Percentiles rank a stretch among this genome's conserved stretches.
These are phyloP conservation scores for Corythornis cristatus DNA, from an alignment of 2,113 vertebrate species.

Conservation along the genomic window DNA sequence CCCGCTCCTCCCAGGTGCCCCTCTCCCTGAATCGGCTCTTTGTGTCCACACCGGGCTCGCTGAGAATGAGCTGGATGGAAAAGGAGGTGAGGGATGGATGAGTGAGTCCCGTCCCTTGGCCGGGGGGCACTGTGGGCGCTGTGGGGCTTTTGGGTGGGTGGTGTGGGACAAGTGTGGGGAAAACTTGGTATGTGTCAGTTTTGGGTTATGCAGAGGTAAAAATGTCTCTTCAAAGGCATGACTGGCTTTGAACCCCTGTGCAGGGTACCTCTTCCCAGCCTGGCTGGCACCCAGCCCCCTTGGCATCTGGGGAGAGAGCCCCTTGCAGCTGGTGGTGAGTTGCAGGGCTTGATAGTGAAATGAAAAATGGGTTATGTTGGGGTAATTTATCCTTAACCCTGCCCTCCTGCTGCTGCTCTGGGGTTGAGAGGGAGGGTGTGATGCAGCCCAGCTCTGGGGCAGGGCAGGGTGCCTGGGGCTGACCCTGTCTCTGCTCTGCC, in stretches of 20 bases:
- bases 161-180: not conserved
- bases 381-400: not conserved
- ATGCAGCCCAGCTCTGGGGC: not conserved
- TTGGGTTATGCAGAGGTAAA: not conserved
- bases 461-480: not conserved
- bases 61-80: not conserved
- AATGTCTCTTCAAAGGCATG: accelerated
- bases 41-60: not conserved
- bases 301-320: accelerated
- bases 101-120: not conserved
- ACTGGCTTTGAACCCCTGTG: not conserved
- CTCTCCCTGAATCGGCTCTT: not conserved
- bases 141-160: not conserved
- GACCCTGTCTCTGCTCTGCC: not conserved
- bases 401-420: not conserved
- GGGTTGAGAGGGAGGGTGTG: not conserved
- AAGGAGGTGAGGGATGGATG: not conserved
- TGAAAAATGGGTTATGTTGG: accelerated
- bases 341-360: not conserved
- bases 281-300: accelerated
- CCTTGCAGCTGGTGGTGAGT: not conserved
- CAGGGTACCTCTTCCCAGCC: not conserved
- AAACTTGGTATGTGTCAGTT: accelerated
- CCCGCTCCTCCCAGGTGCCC: not conserved
- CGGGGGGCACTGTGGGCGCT: not conserved